phyloP scores from a whole-genome alignment of 1,140 invertebrate genomes.

The Drosophila varians region DNA sequence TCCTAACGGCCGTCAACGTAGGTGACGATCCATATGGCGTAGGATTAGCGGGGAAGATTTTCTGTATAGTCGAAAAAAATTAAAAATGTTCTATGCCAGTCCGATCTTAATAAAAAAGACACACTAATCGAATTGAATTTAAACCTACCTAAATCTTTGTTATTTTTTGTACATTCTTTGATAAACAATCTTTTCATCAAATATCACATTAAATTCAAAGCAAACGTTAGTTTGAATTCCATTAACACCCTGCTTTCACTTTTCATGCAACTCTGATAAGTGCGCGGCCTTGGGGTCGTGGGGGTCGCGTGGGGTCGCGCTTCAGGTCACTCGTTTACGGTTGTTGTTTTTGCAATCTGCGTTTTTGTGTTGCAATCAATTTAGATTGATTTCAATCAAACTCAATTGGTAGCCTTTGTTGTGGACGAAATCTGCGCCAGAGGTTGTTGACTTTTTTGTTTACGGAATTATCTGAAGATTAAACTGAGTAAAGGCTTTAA shows the following conservation, averaged over 20 bases:
- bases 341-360: slow-evolving; percentile 5
- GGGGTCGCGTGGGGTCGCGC: not conserved
- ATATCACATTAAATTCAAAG: not conserved
- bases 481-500: too few species aligned
- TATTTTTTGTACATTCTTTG: too few species aligned
- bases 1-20: too few species aligned
- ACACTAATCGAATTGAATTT: too few species aligned
- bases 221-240: not conserved
- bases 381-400: slow-evolving; percentile 81
- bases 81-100: too few species aligned
- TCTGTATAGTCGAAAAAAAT: too few species aligned
- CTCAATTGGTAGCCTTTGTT: slow-evolving; percentile 61
- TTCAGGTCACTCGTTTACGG: not conserved
- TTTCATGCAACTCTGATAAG: slow-evolving; percentile 1
- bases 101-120: too few species aligned
- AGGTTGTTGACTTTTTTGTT: slow-evolving; percentile 30
- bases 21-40: too few species aligned
- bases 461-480: not conserved
- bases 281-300: slow-evolving; percentile 16
- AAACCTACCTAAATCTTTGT: too few species aligned
- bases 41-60: too few species aligned
- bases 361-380: slow-evolving; percentile 50
- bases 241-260: slow-evolving; percentile 6
- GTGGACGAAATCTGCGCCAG: slow-evolving; percentile 18
- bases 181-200: not conserved